phyloP scores from a whole-genome alignment of 2,797 vertebrate species.

The Parauchenoglanis ngamensis region DNA sequence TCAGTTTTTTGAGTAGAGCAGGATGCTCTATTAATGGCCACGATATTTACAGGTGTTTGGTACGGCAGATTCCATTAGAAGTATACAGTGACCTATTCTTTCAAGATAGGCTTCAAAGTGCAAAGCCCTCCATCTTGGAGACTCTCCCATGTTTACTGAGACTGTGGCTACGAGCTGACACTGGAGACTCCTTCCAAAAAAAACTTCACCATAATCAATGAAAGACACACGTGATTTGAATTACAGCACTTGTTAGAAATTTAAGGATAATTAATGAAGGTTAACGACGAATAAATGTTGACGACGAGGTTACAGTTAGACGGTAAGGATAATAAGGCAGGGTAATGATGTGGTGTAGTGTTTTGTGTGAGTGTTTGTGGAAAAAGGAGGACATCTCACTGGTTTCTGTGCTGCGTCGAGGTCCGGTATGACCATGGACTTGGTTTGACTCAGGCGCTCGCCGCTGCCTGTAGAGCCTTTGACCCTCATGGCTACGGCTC shows the following conservation, averaged over 20 bases:
- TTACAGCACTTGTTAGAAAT: not conserved
- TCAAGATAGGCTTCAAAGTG: not conserved
- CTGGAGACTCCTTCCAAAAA: not conserved
- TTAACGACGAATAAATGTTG: not conserved
- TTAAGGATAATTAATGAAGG: not conserved
- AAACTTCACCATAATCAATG: not conserved
- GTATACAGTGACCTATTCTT: not conserved
- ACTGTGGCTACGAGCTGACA: too few relatives aligned
- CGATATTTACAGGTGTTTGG: not conserved
- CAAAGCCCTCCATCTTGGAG: not conserved
- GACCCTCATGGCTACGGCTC: constrained; percentile 83
- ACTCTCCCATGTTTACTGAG: not conserved
- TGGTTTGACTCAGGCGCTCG: constrained; percentile 89
- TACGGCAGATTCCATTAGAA: not conserved
- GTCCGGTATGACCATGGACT: constrained; percentile 90
- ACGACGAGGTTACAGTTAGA: not conserved
- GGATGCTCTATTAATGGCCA: not conserved
- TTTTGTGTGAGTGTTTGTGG: not conserved
- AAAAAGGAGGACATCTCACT: constrained; percentile 67
- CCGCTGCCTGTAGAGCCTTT: constrained; percentile 77
- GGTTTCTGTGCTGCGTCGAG: constrained; percentile 75
- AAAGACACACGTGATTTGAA: not conserved
- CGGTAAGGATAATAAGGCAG: not conserved
- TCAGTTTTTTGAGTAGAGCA: not conserved
- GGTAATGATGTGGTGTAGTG: not conserved